Percentiles rank a stretch among this genome's conserved stretches.
phyloP scores from a whole-genome alignment of 2,797 vertebrate species.

The Chrysocyon brachyurus region DNA sequence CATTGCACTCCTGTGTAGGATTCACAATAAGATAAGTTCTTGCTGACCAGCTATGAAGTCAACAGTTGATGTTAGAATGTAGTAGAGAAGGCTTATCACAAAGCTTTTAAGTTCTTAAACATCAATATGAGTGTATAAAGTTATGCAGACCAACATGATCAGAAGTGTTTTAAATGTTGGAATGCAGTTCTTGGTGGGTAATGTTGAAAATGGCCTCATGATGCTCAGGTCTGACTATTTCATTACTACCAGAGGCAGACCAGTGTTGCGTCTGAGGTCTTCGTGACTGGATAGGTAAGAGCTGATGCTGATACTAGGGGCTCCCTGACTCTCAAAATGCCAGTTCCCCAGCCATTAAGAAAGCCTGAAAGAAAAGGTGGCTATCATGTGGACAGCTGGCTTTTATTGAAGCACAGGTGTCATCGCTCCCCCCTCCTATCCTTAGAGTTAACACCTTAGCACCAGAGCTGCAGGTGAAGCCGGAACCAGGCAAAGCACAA shows the following conservation, averaged over 20 bases:
- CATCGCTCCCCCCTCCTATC: not conserved
- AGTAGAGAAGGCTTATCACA: not conserved
- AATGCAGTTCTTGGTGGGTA: not conserved
- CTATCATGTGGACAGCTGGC: not conserved
- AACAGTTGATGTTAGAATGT: not conserved
- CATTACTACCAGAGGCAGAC: not conserved
- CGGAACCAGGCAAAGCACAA: not conserved
- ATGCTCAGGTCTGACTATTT: not conserved
- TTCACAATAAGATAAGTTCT: not conserved
- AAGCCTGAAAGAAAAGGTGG: not conserved
- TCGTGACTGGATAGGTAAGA: not conserved
- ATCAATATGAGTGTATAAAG: not conserved
- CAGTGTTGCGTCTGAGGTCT: not conserved
- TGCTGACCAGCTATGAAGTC: not conserved
- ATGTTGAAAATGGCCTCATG: not conserved
- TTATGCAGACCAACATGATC: not conserved
- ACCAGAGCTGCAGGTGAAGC: not conserved
- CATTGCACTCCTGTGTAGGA: not conserved
- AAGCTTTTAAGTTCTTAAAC: not conserved
- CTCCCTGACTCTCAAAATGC: not conserved
- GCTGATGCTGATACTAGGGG: not conserved
- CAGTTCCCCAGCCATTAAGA: not conserved
- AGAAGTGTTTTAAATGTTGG: not conserved
- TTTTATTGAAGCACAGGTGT: not conserved
- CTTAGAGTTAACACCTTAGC: not conserved